Conservation (phyloP, 2,888 invertebrate species). For the Hermaeophaga mercurialis region DNA sequence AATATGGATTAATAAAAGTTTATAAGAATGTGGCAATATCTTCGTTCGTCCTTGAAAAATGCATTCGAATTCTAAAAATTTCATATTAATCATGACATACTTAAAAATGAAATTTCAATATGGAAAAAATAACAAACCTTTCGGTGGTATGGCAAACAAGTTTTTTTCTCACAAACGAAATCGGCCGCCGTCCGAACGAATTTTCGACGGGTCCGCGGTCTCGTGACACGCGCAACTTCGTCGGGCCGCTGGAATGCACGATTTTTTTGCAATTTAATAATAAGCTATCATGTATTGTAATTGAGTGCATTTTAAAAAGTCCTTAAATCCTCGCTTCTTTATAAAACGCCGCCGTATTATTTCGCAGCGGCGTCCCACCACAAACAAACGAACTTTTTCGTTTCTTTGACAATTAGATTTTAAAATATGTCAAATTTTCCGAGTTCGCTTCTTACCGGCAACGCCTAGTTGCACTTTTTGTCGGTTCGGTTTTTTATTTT, state of each 20-base stretch:
- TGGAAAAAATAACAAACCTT: slow-evolving; percentile 41
- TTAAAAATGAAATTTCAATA: slow-evolving; percentile 39
- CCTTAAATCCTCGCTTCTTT: slow-evolving; percentile 37
- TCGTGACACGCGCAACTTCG: slow-evolving; percentile 20
- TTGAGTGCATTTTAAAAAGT: slow-evolving; percentile 45
- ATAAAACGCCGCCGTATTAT: slow-evolving; percentile 33
- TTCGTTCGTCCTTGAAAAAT: slow-evolving; percentile 36
- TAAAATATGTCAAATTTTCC: too few species aligned
- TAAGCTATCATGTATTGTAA: slow-evolving; percentile 48
- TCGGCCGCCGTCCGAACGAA: slow-evolving; percentile 31
- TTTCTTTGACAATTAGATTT: too few species aligned
- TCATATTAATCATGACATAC: slow-evolving; percentile 46
- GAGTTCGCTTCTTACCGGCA: too few species aligned
- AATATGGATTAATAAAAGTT: too few species aligned
- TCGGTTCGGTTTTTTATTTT: too few species aligned
- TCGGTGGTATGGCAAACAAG: slow-evolving; percentile 41
- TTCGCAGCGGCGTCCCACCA: slow-evolving; percentile 28
- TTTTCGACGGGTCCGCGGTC: slow-evolving; percentile 12
- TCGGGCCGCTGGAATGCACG: slow-evolving; percentile 42
- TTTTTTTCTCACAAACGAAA: slow-evolving; percentile 44
- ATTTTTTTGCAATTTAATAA: slow-evolving; percentile 48
- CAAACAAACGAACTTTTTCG: too few species aligned
- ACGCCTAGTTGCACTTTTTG: too few species aligned
- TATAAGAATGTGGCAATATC: not conserved
- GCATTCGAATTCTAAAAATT: slow-evolving; percentile 36